phyloP scores from a whole-genome alignment of 2,888 invertebrate species.

The Ennomos quercinarius region DNA sequence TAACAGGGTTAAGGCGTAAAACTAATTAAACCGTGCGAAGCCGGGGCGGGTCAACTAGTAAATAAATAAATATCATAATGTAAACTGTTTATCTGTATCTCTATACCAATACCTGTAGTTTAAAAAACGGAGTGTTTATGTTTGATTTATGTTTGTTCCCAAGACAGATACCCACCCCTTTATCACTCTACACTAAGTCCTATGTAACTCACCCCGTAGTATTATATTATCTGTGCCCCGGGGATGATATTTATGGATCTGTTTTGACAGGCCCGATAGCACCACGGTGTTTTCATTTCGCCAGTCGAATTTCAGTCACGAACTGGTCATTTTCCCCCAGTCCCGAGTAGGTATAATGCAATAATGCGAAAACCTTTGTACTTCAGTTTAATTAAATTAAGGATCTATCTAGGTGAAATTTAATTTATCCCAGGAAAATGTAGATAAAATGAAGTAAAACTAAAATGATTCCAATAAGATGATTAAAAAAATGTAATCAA shows the following conservation, averaged over 20 bases:
- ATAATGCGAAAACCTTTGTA: constrained; percentile 37
- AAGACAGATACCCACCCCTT: constrained; percentile 10
- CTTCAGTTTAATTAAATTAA: constrained; percentile 23
- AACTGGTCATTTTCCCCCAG: constrained; percentile 43
- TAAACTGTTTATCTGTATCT: too few species aligned
- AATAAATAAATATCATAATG: too few species aligned
- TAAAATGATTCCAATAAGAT: too few species aligned
- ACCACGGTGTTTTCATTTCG: constrained; percentile 55
- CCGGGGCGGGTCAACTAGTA: too few species aligned
- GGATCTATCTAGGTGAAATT: constrained; percentile 5
- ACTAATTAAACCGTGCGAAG: too few species aligned
- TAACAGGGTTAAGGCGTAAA: too few species aligned
- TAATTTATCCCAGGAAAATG: too few species aligned
- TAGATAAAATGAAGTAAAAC: too few species aligned
- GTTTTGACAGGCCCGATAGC: constrained; percentile 60
- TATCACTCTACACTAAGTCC: constrained; percentile 18
- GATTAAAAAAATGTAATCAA: too few species aligned
- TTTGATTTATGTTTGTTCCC: neutral
- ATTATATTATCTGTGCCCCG: constrained; percentile 21
- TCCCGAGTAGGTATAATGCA: constrained; percentile 46
- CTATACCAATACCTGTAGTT: too few species aligned
- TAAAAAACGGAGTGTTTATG: constrained; percentile 2
- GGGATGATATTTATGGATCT: constrained; percentile 66
- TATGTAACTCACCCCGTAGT: constrained; percentile 4
- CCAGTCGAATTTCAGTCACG: constrained; percentile 61